Conservation (phyloP, 2,888 invertebrate genomes). For the Argyresthia albistria region DNA sequence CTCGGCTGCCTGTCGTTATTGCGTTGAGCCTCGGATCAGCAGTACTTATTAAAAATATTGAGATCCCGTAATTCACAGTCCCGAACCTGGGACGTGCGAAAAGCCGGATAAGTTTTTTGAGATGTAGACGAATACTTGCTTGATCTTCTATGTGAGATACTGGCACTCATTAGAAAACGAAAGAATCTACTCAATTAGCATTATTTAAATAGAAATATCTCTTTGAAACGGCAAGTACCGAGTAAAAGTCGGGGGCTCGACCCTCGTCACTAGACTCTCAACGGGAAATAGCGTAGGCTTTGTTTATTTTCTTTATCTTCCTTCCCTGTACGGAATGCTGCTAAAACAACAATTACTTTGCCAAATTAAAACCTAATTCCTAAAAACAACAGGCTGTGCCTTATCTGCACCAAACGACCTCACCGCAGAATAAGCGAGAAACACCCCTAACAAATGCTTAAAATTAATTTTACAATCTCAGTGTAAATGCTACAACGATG, state of each 20-base stretch:
- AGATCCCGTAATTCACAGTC: background rate
- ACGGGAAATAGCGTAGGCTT: conserved; percentile 45
- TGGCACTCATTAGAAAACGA: too few relatives aligned
- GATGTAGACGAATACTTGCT: too few relatives aligned
- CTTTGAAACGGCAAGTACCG: conserved; percentile 51
- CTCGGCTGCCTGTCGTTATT: conserved; percentile 46
- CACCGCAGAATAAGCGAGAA: background rate
- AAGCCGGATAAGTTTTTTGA: too few relatives aligned
- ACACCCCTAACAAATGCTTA: conserved; percentile 1
- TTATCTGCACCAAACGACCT: conserved; percentile 25
- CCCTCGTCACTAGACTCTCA: conserved; percentile 54
- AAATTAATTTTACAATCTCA: conserved; percentile 8
- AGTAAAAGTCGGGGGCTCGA: conserved; percentile 18
- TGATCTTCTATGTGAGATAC: too few relatives aligned
- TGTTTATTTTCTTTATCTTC: conserved; percentile 53
- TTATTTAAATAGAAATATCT: conserved; percentile 46
- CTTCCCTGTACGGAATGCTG: conserved; percentile 33
- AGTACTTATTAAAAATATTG: conserved; percentile 8
- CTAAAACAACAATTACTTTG: conserved; percentile 41
- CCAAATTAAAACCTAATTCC: conserved; percentile 46
- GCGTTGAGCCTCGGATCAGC: conserved; percentile 46
- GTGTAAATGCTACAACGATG: too few relatives aligned
- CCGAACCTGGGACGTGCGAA: background rate
- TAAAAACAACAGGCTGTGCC: conserved; percentile 37
- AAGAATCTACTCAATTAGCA: background rate